Evolutionary conservation across 2,113 vertebrate species (phyloP), one percentile per base, ranked within the genome.

Genomic region (Ifrita kowaldi): DNA sequence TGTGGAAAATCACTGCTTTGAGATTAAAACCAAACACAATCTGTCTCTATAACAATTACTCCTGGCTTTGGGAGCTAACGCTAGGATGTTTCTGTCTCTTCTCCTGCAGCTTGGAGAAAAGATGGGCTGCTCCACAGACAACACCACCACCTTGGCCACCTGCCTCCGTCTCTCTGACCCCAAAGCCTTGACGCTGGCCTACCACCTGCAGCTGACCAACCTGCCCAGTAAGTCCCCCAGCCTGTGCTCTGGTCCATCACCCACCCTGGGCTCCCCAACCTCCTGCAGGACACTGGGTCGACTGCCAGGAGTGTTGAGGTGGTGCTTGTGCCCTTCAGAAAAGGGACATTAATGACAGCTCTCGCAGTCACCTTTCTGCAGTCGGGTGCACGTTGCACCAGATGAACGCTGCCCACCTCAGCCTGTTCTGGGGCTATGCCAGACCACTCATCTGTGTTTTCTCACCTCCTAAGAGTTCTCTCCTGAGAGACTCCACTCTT

Each of bases 81-180:
- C 10, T 16, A 1, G 3, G 30, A 56, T 14, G 3, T 52, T 86
- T 62, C 16, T 67, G 24, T 62, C 32, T 84, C 30, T 56, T 35
- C 17, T 47, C 6, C 64, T 62, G 23, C 97, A 99, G 99, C 5
- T 99, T 26, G 99, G 98, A 22, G 6, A 95, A 42, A 98, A 98
- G 19, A 96, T 99, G 65, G 98, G 98, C 87, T 99, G 99, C 89
- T 98, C 98, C 21, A 95, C 85, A 11, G 96, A 98, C 26, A 76
- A 98, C 5, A 97, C 91, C 1, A 22, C 89, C 0, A 5, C 1
- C 10, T 94, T 99, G 98, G 98, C 97, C 18, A 27, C 33, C 52
- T 99, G 99, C 94, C 94, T 99, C 67, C 98, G 97, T 41, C 41
- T 41, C 59, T 97, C 98, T 0, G 98, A 99, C 41, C 98, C 99